A percentile compares a stretch with the other conserved stretches of the same genome.
phyloP scores from a whole-genome alignment of 2,113 vertebrate genomes.

The Pogona vitticeps region DNA sequence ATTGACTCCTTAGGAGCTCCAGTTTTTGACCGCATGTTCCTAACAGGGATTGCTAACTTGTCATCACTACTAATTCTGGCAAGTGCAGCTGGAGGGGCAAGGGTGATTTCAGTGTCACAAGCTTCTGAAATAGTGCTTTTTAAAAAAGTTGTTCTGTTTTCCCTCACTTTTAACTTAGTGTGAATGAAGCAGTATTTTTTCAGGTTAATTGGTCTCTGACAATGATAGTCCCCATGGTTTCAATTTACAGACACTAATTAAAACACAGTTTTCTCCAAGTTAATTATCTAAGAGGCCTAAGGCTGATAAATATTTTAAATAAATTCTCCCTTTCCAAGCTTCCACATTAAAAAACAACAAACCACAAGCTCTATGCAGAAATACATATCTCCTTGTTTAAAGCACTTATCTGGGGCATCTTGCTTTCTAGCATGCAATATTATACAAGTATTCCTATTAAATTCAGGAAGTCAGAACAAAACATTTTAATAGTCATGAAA shows the following conservation, averaged over 20 bases:
- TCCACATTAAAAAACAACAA: slow-evolving; percentile 48
- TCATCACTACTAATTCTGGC: too few relatives aligned
- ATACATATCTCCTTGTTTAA: slow-evolving; percentile 52
- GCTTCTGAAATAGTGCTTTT: slow-evolving; percentile 3
- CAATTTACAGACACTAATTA: slow-evolving; percentile 64
- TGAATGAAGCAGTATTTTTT: slow-evolving; percentile 54
- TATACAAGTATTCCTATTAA: slow-evolving; percentile 23
- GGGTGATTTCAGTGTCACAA: background rate
- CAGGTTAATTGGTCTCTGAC: slow-evolving; percentile 50
- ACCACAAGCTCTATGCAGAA: slow-evolving; percentile 57
- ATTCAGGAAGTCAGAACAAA: slow-evolving; percentile 39
- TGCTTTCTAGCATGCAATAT: slow-evolving; percentile 40
- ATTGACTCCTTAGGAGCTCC: too few relatives aligned
- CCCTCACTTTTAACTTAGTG: background rate
- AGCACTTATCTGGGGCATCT: slow-evolving; percentile 52
- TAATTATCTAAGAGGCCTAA: slow-evolving; percentile 62
- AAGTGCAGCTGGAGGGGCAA: too few relatives aligned
- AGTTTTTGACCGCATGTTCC: too few relatives aligned
- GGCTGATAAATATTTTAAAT: slow-evolving; percentile 59
- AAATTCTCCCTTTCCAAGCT: slow-evolving; percentile 48
- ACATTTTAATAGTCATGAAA: slow-evolving; percentile 41
- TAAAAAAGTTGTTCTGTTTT: background rate
- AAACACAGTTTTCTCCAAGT: slow-evolving; percentile 60
- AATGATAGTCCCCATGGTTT: slow-evolving; percentile 50
- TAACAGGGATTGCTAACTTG: too few relatives aligned